These are phyloP conservation scores for Catharus bicknelli DNA, from an alignment of 2,113 vertebrate species.

Conservation along the genomic window DNA sequence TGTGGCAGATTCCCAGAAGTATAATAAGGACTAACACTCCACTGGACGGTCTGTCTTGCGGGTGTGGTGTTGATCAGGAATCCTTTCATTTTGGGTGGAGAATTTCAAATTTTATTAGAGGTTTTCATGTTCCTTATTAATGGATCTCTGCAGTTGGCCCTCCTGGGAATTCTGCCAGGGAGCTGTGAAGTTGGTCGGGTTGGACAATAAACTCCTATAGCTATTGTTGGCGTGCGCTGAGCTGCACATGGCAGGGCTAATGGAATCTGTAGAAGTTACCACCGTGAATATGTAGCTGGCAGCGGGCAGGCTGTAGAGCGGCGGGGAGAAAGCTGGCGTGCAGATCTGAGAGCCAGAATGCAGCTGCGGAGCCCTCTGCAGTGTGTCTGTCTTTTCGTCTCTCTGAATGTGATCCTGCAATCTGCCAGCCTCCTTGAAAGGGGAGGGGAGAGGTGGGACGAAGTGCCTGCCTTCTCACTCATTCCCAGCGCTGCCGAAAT, in stretches of 20 bases:
- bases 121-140: constrained; percentile 20
- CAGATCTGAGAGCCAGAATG: neutral
- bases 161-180: constrained; percentile 38
- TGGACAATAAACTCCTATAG: neutral
- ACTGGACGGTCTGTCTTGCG: neutral
- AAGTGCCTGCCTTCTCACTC: neutral
- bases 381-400: neutral
- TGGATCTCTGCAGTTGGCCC: neutral
- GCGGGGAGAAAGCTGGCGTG: neutral
- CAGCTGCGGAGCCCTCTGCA: constrained; percentile 24
- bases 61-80: neutral
- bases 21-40: neutral
- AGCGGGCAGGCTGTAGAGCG: neutral
- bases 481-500: neutral
- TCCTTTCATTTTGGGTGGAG: neutral
- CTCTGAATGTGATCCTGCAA: neutral
- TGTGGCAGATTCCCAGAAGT: neutral
- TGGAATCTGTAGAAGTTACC: constrained; percentile 27
- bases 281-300: constrained; percentile 29
- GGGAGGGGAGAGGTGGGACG: neutral
- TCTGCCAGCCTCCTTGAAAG: neutral
- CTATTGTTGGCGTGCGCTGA: neutral
- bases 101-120: neutral
- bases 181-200: neutral
- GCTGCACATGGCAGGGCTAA: neutral